Percentiles rank a stretch among this genome's conserved stretches.
These are phyloP conservation scores for Callospermophilus lateralis DNA, from an alignment of 2,113 vertebrate genomes.

Conservation along the genomic window DNA sequence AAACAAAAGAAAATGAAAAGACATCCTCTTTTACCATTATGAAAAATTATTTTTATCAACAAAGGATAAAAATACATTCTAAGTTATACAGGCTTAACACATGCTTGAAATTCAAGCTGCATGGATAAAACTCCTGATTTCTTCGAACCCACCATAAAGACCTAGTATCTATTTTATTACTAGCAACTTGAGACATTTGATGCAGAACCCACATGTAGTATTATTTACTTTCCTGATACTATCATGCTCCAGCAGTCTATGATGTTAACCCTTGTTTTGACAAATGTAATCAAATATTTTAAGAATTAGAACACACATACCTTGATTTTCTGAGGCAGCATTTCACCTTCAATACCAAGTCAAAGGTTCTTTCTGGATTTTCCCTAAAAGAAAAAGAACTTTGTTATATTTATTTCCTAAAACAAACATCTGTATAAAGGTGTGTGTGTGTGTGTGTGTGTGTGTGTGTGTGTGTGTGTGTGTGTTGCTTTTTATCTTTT, in stretches of 20 bases:
- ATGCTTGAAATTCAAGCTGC: constrained; percentile 33
- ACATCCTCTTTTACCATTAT: neutral
- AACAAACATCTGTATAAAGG: neutral
- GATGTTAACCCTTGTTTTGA: neutral
- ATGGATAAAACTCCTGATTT: neutral
- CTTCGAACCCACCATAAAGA: neutral
- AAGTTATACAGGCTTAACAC: neutral
- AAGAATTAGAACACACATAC: constrained; percentile 85
- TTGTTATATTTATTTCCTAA: neutral
- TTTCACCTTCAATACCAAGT: constrained; percentile 96
- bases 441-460: no score
- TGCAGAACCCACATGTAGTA: neutral
- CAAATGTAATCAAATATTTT: neutral
- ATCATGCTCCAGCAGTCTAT: neutral
- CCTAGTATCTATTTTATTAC: neutral
- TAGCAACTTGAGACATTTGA: neutral
- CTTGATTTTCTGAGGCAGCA: constrained; percentile 94
- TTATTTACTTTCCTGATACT: neutral
- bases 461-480: neutral
- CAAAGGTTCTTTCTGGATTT: constrained; percentile 97
- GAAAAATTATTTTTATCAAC: neutral
- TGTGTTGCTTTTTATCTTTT: neutral
- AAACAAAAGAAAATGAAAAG: constrained; percentile 28
- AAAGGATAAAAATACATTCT: neutral
- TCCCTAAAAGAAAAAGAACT: constrained; percentile 89